Percentiles rank a stretch among this genome's conserved stretches.
These are phyloP conservation scores for Ahaetulla prasina DNA, from an alignment of 2,113 vertebrate species.

Conservation along the genomic window DNA sequence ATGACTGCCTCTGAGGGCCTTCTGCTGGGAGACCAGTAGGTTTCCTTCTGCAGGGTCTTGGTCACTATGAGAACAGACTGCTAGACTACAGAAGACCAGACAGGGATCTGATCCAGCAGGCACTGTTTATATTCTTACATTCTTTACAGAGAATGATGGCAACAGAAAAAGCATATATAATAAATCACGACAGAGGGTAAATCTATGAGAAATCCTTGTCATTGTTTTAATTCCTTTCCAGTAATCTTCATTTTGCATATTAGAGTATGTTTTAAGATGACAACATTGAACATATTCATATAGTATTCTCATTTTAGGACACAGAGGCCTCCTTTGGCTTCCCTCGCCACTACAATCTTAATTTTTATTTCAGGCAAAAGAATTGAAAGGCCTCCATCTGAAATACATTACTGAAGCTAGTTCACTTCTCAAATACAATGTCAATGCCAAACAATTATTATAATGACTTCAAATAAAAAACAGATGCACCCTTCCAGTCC, in stretches of 20 bases:
- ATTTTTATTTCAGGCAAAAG: background rate
- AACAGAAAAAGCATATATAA: background rate
- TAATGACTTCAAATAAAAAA: background rate
- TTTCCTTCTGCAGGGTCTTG: background rate
- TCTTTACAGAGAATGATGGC: background rate
- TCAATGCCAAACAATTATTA: background rate
- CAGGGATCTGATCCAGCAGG: background rate
- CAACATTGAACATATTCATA: background rate
- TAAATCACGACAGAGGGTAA: background rate
- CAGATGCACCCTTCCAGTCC: background rate
- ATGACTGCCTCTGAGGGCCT: background rate
- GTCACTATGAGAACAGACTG: background rate
- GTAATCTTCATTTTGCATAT: background rate
- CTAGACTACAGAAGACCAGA: background rate
- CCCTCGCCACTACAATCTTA: background rate
- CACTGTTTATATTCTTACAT: background rate
- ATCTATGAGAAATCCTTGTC: background rate
- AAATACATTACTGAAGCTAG: background rate
- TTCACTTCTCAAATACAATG: background rate
- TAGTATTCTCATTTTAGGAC: background rate
- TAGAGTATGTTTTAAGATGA: background rate
- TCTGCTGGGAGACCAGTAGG: background rate
- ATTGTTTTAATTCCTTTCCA: background rate
- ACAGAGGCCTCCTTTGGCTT: background rate
- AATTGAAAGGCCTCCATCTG: background rate